Evolutionary conservation across 2,888 invertebrate genomes (phyloP), one percentile per base, ranked within the genome.

Genomic region (Agrochola lychnidis): DNA sequence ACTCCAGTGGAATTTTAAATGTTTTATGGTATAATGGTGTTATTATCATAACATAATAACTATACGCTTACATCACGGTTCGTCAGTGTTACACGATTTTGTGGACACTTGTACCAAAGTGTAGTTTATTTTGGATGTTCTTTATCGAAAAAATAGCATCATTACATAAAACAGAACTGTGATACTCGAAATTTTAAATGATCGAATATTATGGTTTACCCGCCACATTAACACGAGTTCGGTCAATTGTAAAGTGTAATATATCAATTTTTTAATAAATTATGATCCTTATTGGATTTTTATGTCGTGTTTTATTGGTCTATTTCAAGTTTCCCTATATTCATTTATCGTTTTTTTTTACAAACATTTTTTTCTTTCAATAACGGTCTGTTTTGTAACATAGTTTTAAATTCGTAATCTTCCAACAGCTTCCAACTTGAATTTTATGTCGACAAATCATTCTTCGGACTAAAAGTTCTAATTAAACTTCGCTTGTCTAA

Each of bases 211-310:
- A 87, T 84, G 85, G 81, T 75, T 78, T 67, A 90, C 91, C 93
- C 90, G 93, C 91, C 93, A 91, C 92, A 91, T 93, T 93, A 92
- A 91, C 88, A 91, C 89, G 90, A 92, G 93, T 92, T 92, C 87
- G 93, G 95, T 96, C 95, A 95, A 96, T 95, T 96, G 96, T 96
- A 96, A 95, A 96, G 94, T 96, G 96, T 96, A 96, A 93, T 91
- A 96, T 95, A 96, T 94, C 90, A 93, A 94, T 96, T 96, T 95
- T 88, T 94, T 93, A 96, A 96, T 96, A 96, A 96, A 96, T 95
- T 94, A 95, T 95, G 91, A 93, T 96, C 96, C 96, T 94, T 96
- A 92, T 96, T 96, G 96, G 96, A 95, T 95, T 94, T 94, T 94
- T 92, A 93, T 89, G 80, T 70, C 72, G 88, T 89, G 92, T 95